Percentiles rank a stretch among this genome's conserved stretches.
phyloP scores from a whole-genome alignment of 2,888 invertebrate genomes.

The Cataglyphis rosenhaueri region DNA sequence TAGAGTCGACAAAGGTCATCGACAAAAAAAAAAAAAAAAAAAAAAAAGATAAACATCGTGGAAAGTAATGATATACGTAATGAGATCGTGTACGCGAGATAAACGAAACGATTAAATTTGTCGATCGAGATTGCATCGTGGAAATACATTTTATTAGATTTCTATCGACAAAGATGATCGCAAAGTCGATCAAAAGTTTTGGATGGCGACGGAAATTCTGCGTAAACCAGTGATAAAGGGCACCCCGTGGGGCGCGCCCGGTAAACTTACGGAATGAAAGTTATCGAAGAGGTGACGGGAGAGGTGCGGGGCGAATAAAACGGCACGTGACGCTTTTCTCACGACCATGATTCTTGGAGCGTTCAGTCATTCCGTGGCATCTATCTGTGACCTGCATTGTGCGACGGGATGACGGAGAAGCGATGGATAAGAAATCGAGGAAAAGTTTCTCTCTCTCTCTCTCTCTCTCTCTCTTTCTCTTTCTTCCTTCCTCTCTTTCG shows the following conservation, averaged over 20 bases:
- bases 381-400: conserved; percentile 46
- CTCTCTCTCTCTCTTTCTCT: not conserved
- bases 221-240: conserved; percentile 25
- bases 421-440: conserved; percentile 30
- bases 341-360: conserved; percentile 44
- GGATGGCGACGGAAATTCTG: conserved; percentile 1
- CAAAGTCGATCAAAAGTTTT: conserved; percentile 11
- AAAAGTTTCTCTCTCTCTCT: not conserved
- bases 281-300: conserved; percentile 23
- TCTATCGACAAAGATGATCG: not conserved
- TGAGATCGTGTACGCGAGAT: not conserved
- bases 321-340: conserved; percentile 46
- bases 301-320: not conserved
- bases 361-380: conserved; percentile 19
- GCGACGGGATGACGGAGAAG: conserved; percentile 16
- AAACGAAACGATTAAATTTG: not conserved
- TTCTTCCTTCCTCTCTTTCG: not conserved
- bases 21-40: not conserved
- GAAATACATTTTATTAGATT: conserved; percentile 9
- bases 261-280: conserved; percentile 48
- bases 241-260: not conserved
- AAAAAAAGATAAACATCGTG: not conserved
- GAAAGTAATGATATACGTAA: conserved; percentile 2
- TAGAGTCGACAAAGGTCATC: not conserved
- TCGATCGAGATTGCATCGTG: not conserved